Conservation (phyloP, 2,888 invertebrate species). For the Orthonevra nobilis region DNA sequence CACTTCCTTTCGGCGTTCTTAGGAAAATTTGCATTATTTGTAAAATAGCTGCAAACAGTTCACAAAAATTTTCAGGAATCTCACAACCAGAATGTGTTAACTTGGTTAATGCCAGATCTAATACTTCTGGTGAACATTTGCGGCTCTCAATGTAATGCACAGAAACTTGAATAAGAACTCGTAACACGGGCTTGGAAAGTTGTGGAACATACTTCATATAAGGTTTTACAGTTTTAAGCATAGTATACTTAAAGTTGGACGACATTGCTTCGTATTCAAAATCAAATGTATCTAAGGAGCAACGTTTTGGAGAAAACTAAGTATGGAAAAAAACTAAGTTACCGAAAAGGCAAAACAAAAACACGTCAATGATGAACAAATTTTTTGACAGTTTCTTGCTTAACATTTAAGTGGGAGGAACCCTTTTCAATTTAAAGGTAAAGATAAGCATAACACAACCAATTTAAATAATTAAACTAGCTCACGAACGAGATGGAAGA, state of each 20-base stretch:
- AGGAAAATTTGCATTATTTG: conserved; percentile 81
- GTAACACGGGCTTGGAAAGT: conserved; percentile 78
- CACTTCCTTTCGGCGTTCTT: conserved; percentile 79
- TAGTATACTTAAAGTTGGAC: conserved; percentile 77
- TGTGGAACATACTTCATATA: conserved; percentile 78
- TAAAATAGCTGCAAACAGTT: conserved; percentile 81
- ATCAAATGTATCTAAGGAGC: background rate
- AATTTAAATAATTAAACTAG: too few relatives aligned
- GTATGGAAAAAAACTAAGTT: conserved; percentile 45
- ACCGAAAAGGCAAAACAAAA: conserved; percentile 54
- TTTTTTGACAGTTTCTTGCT: conserved; percentile 17
- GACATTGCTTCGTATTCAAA: conserved; percentile 74
- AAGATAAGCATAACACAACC: too few relatives aligned
- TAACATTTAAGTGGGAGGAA: too few relatives aligned
- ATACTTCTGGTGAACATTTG: conserved; percentile 78
- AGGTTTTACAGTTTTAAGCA: conserved; percentile 77
- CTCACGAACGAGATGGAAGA: too few relatives aligned
- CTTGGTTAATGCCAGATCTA: conserved; percentile 79
- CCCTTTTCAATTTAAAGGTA: too few relatives aligned
- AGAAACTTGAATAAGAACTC: conserved; percentile 80
- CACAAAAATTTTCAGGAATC: conserved; percentile 80
- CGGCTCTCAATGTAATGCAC: conserved; percentile 80
- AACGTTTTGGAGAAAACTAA: too few relatives aligned
- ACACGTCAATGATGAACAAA: conserved; percentile 18
- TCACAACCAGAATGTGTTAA: conserved; percentile 78